Evolutionary conservation across 2,888 invertebrate genomes (phyloP).

Genomic region (Tortricodes alternella): DNA sequence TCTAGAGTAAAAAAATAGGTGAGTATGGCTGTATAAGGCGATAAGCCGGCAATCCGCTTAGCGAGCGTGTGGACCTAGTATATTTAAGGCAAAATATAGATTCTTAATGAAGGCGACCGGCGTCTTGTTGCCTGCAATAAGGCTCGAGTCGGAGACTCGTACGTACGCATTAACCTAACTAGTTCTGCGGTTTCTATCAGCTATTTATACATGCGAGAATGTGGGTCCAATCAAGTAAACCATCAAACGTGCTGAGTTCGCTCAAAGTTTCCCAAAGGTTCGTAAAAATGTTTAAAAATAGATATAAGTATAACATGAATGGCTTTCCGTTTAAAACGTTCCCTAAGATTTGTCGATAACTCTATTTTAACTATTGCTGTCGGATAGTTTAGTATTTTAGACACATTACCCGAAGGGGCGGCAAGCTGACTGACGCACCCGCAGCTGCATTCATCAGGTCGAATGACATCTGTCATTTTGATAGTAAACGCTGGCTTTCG

Average conservation of each 20-base stretch:
- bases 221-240: background rate
- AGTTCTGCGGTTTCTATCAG: background rate
- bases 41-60: slow-evolving; percentile 80
- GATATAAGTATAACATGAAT: slow-evolving; percentile 14
- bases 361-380: slow-evolving; percentile 13
- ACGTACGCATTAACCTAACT: background rate
- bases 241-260: background rate
- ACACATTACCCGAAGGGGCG: slow-evolving; percentile 1
- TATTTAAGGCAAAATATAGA: slow-evolving; percentile 76
- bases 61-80: slow-evolving; percentile 59
- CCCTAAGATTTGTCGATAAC: slow-evolving; percentile 24
- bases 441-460: slow-evolving; percentile 5
- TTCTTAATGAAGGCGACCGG: slow-evolving; percentile 58
- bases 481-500: slow-evolving; percentile 10
- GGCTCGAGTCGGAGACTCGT: background rate
- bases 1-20: slow-evolving; percentile 72
- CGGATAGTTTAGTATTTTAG: slow-evolving; percentile 8
- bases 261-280: slow-evolving; percentile 4
- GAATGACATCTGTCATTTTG: slow-evolving; percentile 16
- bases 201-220: background rate
- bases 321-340: slow-evolving; percentile 19
- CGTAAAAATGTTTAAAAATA: slow-evolving; percentile 24
- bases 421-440: background rate
- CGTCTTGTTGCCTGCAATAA: slow-evolving; percentile 37
- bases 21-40: slow-evolving; percentile 66